Percentiles rank a stretch among this genome's conserved stretches.
phyloP scores from a whole-genome alignment of 2,113 vertebrate species.

The Heteronetta atricapilla region DNA sequence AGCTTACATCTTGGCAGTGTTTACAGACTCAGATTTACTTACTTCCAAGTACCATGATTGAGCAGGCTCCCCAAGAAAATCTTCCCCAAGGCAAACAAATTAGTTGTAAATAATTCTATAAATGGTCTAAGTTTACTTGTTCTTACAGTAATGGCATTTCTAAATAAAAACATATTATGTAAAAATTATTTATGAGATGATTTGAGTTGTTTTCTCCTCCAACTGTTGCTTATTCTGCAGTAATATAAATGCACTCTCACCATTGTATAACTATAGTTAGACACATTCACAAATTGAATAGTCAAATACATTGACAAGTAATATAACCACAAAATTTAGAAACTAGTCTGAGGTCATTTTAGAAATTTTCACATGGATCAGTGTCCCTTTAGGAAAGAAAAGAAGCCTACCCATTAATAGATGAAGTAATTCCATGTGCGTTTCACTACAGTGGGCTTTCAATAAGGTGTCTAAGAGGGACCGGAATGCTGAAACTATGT shows the following conservation, averaged over 20 bases:
- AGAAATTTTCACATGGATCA: background rate
- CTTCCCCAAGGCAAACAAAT: background rate
- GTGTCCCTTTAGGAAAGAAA: background rate
- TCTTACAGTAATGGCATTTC: background rate
- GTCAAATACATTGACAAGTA: background rate
- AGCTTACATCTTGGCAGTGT: background rate
- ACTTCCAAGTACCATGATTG: background rate
- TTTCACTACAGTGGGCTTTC: background rate
- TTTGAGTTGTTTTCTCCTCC: background rate
- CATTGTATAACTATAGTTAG: background rate
- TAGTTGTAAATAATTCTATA: background rate
- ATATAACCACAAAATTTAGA: background rate
- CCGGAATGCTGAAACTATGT: background rate
- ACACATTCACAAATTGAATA: background rate
- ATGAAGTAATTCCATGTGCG: constrained; percentile 4
- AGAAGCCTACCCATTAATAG: background rate
- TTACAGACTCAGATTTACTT: background rate
- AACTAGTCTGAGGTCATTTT: background rate
- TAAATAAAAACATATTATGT: background rate
- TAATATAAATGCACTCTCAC: background rate
- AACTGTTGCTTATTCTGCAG: background rate
- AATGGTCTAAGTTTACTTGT: background rate
- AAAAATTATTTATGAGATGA: background rate
- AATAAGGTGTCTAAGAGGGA: background rate
- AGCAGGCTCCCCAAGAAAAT: background rate